Conservation (phyloP, 1,140 invertebrate genomes). For the Lepidurus packardi region DNA sequence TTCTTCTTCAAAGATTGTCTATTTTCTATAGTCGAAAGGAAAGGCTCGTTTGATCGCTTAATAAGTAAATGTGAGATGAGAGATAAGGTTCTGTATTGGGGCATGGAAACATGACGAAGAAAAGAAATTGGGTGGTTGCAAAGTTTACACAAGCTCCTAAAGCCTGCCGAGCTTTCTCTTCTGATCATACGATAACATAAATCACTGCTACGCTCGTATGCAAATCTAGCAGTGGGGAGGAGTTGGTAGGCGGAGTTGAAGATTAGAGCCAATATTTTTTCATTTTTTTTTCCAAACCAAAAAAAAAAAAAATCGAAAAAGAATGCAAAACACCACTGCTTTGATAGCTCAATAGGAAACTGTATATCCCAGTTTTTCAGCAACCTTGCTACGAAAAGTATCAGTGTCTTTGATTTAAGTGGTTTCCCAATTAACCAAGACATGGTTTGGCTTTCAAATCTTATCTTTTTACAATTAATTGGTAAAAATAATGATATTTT, state of each 20-base stretch:
- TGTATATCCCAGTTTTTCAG: no score
- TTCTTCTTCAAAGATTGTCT: neutral
- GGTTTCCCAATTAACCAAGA: no score
- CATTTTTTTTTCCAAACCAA: neutral
- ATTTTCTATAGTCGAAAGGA: neutral
- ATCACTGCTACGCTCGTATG: neutral
- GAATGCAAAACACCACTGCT: no score
- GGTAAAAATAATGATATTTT: no score
- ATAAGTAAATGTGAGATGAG: neutral
- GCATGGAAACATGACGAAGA: conserved; percentile 7
- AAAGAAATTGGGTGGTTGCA: neutral
- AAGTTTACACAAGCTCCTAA: conserved; percentile 5
- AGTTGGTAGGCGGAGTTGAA: neutral
- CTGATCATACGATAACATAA: neutral
- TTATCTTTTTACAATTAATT: no score
- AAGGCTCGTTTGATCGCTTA: neutral
- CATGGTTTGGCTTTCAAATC: no score
- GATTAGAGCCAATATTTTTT: conserved; percentile 14
- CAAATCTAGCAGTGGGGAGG: neutral
- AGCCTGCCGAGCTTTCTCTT: conserved; percentile 3
- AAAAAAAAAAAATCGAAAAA: neutral
- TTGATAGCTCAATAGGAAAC: no score
- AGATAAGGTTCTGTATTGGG: conserved; percentile 18
- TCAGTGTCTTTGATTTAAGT: no score
- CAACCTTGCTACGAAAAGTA: no score